A percentile compares a stretch with the other conserved stretches of the same genome.
These are phyloP conservation scores for Acanthacorydalis orientalis DNA, from an alignment of 2,888 invertebrate genomes.

Conservation along the genomic window DNA sequence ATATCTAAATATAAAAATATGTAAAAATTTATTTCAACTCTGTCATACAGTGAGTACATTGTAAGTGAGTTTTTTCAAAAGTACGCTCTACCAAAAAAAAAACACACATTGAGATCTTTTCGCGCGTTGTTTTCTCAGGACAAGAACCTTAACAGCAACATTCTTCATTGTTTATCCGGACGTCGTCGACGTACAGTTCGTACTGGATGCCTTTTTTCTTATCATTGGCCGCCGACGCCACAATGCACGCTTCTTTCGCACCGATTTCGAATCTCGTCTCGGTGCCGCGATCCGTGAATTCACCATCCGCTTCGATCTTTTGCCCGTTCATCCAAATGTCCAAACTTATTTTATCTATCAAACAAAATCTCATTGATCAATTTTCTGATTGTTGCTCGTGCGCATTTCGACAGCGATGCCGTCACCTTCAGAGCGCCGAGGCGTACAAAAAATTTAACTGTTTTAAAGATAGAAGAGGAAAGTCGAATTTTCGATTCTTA, in stretches of 20 bases:
- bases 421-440: too few species aligned
- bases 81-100: too few species aligned
- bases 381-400: too few species aligned
- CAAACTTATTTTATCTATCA: conserved; percentile 55
- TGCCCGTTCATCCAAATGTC: conserved; percentile 63
- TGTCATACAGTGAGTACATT: too few species aligned
- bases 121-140: too few species aligned
- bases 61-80: too few species aligned
- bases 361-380: conserved; percentile 9
- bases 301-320: conserved; percentile 52
- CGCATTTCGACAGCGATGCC: too few species aligned
- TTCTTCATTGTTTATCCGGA: conserved; percentile 1
- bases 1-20: too few species aligned
- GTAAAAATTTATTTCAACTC: too few species aligned
- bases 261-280: conserved; percentile 59
- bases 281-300: conserved; percentile 71
- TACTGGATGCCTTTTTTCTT: conserved; percentile 25
- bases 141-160: background rate
- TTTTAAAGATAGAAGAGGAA: background rate
- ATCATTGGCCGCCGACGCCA: conserved; percentile 36
- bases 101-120: too few species aligned
- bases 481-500: conserved; percentile 16
- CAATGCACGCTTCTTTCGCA: conserved; percentile 31
- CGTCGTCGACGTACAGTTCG: conserved; percentile 19
- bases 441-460: too few species aligned